Evolutionary conservation across 2,113 vertebrate genomes (phyloP).

Genomic region (Balaenoptera acutorostrata): DNA sequence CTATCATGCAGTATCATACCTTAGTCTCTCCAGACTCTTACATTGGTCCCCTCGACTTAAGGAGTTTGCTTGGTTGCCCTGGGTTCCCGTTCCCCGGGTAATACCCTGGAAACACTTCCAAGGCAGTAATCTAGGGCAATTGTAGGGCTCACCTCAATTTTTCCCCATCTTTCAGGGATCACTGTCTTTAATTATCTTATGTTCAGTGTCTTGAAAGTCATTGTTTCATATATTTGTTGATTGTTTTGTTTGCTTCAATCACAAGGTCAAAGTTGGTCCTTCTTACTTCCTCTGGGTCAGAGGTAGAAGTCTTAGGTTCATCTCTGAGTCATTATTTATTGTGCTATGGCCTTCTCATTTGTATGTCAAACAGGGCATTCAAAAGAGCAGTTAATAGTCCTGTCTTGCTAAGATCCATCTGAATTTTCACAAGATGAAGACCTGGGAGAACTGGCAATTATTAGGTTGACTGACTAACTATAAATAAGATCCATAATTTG

Average conservation of each 20-base stretch:
- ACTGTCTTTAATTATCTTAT: not conserved
- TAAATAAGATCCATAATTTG: conserved; percentile 43
- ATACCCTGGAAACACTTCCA: not conserved
- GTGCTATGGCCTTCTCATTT: not conserved
- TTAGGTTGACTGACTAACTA: conserved; percentile 24
- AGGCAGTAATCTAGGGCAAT: not conserved
- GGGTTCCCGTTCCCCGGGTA: not conserved
- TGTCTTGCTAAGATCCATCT: not conserved
- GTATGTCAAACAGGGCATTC: not conserved
- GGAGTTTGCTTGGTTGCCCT: not conserved
- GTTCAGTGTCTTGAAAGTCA: not conserved
- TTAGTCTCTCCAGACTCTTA: not conserved
- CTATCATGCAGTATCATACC: not conserved
- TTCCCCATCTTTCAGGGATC: not conserved
- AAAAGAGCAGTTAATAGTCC: not conserved
- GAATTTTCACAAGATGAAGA: conserved; percentile 41
- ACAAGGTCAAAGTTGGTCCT: not conserved
- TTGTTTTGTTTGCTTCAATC: not conserved
- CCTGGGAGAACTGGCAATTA: conserved; percentile 34
- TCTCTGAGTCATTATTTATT: not conserved
- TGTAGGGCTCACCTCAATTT: not conserved
- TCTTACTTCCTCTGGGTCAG: not conserved
- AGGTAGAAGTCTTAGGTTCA: not conserved
- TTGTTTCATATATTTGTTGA: not conserved
- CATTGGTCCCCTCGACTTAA: not conserved